These are phyloP conservation scores for Cichladusa arquata DNA, from an alignment of 2,113 vertebrate species.

Conservation along the genomic window DNA sequence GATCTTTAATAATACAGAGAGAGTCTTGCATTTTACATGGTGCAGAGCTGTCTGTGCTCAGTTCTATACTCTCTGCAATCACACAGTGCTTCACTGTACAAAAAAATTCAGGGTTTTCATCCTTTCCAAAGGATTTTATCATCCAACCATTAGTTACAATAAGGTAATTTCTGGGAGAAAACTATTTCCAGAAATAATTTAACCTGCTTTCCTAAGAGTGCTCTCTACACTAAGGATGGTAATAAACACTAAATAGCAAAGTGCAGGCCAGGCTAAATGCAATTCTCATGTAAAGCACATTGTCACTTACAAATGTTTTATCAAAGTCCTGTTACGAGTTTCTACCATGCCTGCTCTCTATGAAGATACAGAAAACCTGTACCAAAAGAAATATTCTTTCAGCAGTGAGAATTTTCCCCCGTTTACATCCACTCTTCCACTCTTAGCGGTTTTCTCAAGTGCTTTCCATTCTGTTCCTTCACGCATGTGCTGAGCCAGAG, in stretches of 20 bases:
- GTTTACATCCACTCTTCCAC: background rate
- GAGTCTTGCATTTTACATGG: background rate
- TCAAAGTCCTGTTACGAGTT: background rate
- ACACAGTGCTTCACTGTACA: background rate
- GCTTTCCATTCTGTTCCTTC: background rate
- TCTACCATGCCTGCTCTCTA: background rate
- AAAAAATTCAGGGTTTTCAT: background rate
- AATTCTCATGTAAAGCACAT: background rate
- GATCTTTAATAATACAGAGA: background rate
- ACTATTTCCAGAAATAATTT: slow-evolving; percentile 4
- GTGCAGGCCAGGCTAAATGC: background rate
- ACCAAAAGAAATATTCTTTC: background rate
- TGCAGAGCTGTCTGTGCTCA: background rate
- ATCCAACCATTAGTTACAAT: background rate
- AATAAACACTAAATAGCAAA: background rate
- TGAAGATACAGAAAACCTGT: background rate
- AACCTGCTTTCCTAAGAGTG: background rate
- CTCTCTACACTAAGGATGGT: background rate
- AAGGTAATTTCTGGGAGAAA: background rate
- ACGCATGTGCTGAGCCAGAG: rapidly evolving
- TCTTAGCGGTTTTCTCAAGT: background rate
- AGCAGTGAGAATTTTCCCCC: background rate
- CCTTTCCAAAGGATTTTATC: background rate
- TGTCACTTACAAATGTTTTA: background rate
- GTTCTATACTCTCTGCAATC: background rate